Percentiles rank a stretch among this genome's conserved stretches.
phyloP scores from a whole-genome alignment of 2,797 vertebrate genomes.

The Euphonia xanthogaster region DNA sequence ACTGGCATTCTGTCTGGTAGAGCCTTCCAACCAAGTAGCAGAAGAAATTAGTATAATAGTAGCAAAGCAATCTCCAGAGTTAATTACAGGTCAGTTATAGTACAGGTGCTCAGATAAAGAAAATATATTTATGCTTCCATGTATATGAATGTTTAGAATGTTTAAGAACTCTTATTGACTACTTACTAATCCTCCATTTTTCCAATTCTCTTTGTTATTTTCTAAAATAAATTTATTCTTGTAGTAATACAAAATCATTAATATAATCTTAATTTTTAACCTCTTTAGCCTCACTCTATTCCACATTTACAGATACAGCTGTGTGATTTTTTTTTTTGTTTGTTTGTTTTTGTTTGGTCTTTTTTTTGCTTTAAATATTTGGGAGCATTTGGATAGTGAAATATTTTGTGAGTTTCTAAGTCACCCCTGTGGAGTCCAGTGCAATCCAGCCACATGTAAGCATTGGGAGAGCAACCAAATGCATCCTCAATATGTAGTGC shows the following conservation, averaged over 20 bases:
- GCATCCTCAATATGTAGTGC: not conserved
- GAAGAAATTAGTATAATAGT: not conserved
- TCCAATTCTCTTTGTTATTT: not conserved
- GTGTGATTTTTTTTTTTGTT: not conserved
- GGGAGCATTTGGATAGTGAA: not conserved
- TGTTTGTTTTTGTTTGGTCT: not conserved
- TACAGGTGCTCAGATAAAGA: not conserved
- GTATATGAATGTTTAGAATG: not conserved
- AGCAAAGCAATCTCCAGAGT: not conserved
- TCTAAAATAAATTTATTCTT: not conserved
- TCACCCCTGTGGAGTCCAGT: not conserved
- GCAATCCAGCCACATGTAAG: not conserved
- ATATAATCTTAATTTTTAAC: not conserved
- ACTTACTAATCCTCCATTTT: not conserved
- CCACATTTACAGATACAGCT: not conserved
- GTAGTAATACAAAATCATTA: not conserved
- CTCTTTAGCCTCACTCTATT: not conserved
- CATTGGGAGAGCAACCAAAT: not conserved
- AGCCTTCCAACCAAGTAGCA: not conserved
- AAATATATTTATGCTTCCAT: not conserved
- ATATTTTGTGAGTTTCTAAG: not conserved
- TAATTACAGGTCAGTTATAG: not conserved
- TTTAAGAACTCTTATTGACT: not conserved
- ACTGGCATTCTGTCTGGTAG: not conserved
- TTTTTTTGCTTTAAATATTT: not conserved